A percentile compares a stretch with the other conserved stretches of the same genome.
Evolutionary conservation across 2,113 vertebrate species (phyloP).

Genomic region (Morone saxatilis): DNA sequence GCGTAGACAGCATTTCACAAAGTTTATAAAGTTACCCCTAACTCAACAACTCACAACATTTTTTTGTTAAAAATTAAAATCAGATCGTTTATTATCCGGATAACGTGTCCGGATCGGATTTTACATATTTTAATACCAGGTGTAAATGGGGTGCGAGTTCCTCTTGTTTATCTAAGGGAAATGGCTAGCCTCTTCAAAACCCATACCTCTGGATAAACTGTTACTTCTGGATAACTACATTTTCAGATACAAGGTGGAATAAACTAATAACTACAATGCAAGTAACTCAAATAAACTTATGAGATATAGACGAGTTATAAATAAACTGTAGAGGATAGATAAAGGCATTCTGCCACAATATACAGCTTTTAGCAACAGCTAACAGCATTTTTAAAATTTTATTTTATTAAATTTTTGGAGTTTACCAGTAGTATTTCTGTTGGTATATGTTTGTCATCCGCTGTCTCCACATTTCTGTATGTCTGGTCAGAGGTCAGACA

Average conservation of each 20-base stretch:
- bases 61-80: no score
- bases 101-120: no score
- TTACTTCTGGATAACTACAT: not conserved
- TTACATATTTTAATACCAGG: no score
- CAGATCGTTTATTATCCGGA: no score
- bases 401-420: not conserved
- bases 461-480: not conserved
- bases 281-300: no score
- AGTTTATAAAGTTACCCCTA: no score
- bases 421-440: not conserved
- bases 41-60: no score
- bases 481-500: constrained; percentile 3
- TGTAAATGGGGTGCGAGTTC: no score
- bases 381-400: not conserved
- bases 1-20: no score
- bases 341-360: not conserved
- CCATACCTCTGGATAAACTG: not conserved
- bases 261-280: not conserved
- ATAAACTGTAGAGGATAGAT: not conserved
- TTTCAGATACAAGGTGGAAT: not conserved
- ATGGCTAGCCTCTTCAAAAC: not conserved
- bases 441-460: not conserved
- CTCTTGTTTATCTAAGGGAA: not conserved
- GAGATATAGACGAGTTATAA: not conserved
- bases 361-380: not conserved